These are phyloP conservation scores for Erpornis zantholeuca DNA, from an alignment of 2,113 vertebrate genomes.

Conservation along the genomic window DNA sequence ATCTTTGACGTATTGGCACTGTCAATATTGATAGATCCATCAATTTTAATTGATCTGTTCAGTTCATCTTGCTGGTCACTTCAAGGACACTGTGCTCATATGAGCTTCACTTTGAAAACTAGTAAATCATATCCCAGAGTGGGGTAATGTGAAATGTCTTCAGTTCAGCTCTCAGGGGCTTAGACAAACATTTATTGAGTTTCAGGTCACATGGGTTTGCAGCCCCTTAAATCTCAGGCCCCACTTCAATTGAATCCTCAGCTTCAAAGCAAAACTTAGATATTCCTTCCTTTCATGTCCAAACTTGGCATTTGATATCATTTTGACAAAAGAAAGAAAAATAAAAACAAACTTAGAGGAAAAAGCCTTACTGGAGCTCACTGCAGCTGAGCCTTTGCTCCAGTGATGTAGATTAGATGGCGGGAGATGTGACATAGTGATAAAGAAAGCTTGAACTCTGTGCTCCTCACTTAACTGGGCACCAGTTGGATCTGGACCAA, in stretches of 20 bases:
- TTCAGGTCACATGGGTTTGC: not conserved
- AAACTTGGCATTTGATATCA: slow-evolving; percentile 14
- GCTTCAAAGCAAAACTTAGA: slow-evolving; percentile 35
- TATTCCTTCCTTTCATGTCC: slow-evolving; percentile 37
- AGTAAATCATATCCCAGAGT: not conserved
- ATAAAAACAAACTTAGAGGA: slow-evolving; percentile 28
- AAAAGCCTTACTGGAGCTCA: slow-evolving; percentile 18
- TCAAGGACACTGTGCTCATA: not conserved
- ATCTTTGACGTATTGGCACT: not conserved
- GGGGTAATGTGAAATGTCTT: not conserved
- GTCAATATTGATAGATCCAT: slow-evolving; percentile 10
- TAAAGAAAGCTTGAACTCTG: not conserved
- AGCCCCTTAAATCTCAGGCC: slow-evolving; percentile 27
- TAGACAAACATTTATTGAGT: slow-evolving; percentile 43
- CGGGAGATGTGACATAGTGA: not conserved
- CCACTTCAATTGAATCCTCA: not conserved
- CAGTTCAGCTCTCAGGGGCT: not conserved
- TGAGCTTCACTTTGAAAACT: not conserved
- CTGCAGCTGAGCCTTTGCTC: not conserved
- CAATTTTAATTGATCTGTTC: not conserved
- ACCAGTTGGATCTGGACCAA: not conserved
- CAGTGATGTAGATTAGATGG: slow-evolving; percentile 7
- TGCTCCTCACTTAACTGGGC: not conserved
- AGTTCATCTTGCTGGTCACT: not conserved
- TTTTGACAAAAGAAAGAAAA: slow-evolving; percentile 48